These are phyloP conservation scores for Actinia equina DNA, from an alignment of 64 coral and sea anemone genomes.

Conservation along the genomic window DNA sequence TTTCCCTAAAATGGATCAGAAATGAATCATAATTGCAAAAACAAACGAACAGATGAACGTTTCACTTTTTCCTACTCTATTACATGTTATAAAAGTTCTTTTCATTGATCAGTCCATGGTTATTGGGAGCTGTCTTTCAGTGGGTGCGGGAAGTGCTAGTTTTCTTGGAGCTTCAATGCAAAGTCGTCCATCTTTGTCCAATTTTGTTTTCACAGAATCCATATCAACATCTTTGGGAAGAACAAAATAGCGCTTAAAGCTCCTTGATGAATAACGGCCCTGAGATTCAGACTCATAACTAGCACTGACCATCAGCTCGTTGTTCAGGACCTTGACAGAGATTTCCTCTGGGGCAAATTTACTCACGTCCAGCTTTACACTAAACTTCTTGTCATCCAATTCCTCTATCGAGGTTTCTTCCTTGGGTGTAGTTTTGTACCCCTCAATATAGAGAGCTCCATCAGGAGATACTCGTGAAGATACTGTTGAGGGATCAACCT, in stretches of 20 bases:
- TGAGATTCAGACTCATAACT: slow-evolving; percentile 53
- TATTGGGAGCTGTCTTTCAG: slow-evolving; percentile 17
- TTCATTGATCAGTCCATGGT: background rate
- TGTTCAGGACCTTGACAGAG: slow-evolving; percentile 61
- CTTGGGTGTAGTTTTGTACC: slow-evolving; percentile 13
- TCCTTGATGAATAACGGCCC: slow-evolving; percentile 36
- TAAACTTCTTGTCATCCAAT: slow-evolving; percentile 63
- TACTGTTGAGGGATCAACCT: slow-evolving; percentile 56
- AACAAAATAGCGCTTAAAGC: slow-evolving; percentile 72
- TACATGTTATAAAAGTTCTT: background rate
- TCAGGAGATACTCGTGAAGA: slow-evolving; percentile 35
- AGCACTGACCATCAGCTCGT: slow-evolving; percentile 68
- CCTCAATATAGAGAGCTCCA: slow-evolving; percentile 63
- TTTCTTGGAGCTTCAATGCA: slow-evolving; percentile 56
- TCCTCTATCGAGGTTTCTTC: background rate
- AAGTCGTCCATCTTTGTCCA: slow-evolving; percentile 66
- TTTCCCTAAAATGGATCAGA: no score
- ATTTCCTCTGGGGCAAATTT: slow-evolving; percentile 68
- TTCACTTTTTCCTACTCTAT: no score
- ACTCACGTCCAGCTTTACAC: slow-evolving; percentile 68
- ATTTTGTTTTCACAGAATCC: slow-evolving; percentile 57
- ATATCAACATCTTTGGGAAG: slow-evolving; percentile 80
- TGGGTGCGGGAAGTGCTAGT: slow-evolving; percentile 8
- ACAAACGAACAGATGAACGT: background rate
- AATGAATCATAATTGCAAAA: background rate